Conservation (phyloP, 2,797 vertebrate genomes). For the Cuculus canorus region DNA sequence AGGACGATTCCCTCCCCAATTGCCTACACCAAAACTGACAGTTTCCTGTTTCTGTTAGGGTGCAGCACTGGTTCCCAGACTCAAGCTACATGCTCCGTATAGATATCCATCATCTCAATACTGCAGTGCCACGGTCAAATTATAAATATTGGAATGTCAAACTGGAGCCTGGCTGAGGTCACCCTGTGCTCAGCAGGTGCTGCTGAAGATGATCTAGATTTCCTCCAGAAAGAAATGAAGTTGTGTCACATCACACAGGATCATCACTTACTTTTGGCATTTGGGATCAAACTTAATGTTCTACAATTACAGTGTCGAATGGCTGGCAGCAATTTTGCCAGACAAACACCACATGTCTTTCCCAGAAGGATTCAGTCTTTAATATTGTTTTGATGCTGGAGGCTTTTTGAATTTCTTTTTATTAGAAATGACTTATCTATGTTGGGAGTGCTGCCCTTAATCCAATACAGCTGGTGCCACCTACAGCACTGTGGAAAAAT, state of each 20-base stretch:
- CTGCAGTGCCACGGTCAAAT: background rate
- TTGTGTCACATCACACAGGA: background rate
- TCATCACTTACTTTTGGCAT: background rate
- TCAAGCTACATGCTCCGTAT: background rate
- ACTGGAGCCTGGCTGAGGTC: background rate
- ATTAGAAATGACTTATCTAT: conserved; percentile 8
- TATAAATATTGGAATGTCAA: background rate
- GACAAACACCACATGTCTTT: conserved; percentile 46
- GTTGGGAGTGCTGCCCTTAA: conserved; percentile 28
- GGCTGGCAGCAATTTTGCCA: conserved; percentile 29
- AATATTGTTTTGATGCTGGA: conserved; percentile 30
- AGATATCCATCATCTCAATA: background rate
- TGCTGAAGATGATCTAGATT: background rate
- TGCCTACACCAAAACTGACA: background rate
- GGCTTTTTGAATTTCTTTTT: conserved; percentile 50
- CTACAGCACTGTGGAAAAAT: conserved; percentile 21
- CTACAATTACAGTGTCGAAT: conserved; percentile 1
- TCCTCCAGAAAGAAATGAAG: background rate
- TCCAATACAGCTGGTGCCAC: conserved; percentile 20
- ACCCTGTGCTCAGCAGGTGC: background rate
- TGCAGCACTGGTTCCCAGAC: background rate
- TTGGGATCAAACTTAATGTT: conserved; percentile 37
- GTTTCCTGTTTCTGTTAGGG: background rate
- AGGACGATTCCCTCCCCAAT: background rate
- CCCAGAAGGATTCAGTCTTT: conserved; percentile 54